Evolutionary conservation across 2,797 vertebrate species (phyloP).

Genomic region (Octomys mimax): DNA sequence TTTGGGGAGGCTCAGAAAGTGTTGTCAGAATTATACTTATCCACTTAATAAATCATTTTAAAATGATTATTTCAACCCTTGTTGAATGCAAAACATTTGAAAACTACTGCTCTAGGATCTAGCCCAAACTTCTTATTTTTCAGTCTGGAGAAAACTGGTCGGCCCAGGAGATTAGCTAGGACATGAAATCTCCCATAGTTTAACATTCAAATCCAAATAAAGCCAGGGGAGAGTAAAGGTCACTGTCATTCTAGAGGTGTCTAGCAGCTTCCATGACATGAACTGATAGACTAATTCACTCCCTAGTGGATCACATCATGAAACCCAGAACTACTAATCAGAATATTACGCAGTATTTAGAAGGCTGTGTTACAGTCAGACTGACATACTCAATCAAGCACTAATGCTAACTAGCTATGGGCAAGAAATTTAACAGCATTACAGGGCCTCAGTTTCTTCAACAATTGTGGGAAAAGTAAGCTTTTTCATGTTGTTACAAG

Average conservation of each 20-base stretch:
- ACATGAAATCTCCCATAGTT: slow-evolving; percentile 21
- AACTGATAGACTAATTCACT: slow-evolving; percentile 30
- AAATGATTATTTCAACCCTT: slow-evolving; percentile 60
- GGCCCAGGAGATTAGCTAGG: slow-evolving; percentile 44
- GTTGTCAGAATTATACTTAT: slow-evolving; percentile 78
- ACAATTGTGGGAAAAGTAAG: slow-evolving; percentile 2
- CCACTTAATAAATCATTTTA: slow-evolving; percentile 66
- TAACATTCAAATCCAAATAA: slow-evolving; percentile 60
- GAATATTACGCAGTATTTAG: not conserved
- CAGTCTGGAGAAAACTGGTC: slow-evolving; percentile 33
- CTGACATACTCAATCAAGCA: not conserved
- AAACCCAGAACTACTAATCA: slow-evolving; percentile 37
- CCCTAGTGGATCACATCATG: not conserved
- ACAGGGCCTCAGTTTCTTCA: slow-evolving; percentile 1
- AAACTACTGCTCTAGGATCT: slow-evolving; percentile 44
- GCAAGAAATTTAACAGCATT: not conserved
- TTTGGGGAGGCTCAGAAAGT: slow-evolving; percentile 77
- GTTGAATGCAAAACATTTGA: slow-evolving; percentile 54
- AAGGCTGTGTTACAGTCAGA: not conserved
- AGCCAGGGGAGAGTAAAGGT: slow-evolving; percentile 44
- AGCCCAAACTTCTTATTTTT: slow-evolving; percentile 65
- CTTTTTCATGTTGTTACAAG: not conserved
- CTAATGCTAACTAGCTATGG: not conserved
- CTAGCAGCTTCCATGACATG: not conserved
- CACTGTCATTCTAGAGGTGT: slow-evolving; percentile 56